Conservation (phyloP, 2,888 invertebrate species). For the Aplocera efformata region DNA sequence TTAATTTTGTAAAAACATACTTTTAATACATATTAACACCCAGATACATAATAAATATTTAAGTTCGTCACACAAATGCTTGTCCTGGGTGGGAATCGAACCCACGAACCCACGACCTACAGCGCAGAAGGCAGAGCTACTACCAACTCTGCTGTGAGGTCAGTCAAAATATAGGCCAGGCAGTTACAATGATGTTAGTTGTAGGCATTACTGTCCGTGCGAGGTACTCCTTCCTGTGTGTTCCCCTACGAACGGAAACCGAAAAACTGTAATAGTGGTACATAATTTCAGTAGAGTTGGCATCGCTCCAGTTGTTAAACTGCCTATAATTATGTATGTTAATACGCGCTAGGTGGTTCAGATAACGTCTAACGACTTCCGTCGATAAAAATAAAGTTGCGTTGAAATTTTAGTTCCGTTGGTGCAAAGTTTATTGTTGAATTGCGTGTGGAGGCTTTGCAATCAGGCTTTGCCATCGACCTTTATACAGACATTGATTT, state of each 20-base stretch:
- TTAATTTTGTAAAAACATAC: too few relatives aligned
- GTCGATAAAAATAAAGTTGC: constrained; percentile 78
- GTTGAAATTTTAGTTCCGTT: constrained; percentile 79
- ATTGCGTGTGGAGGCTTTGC: constrained; percentile 66
- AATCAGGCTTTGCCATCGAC: constrained; percentile 66
- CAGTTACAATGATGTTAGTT: too few relatives aligned
- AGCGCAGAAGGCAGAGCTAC: too few relatives aligned
- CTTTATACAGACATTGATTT: constrained; percentile 78
- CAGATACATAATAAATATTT: too few relatives aligned
- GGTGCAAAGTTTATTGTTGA: constrained; percentile 72
- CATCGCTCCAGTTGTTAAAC: constrained; percentile 70
- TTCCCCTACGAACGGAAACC: constrained; percentile 58
- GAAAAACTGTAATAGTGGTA: constrained; percentile 63
- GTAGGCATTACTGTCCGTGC: too few relatives aligned
- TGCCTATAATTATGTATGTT: constrained; percentile 79
- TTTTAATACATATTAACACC: too few relatives aligned
- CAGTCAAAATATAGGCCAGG: too few relatives aligned
- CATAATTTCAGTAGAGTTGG: constrained; percentile 67
- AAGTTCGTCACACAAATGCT: too few relatives aligned
- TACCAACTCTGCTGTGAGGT: too few relatives aligned
- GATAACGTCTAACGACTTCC: constrained; percentile 79
- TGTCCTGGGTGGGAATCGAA: too few relatives aligned
- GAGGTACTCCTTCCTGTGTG: too few relatives aligned
- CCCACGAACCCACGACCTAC: too few relatives aligned
- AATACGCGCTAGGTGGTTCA: constrained; percentile 74